Evolutionary conservation across 2,888 invertebrate species (phyloP), one percentile per base, ranked within the genome.

Genomic region (Chrysolina americana): DNA sequence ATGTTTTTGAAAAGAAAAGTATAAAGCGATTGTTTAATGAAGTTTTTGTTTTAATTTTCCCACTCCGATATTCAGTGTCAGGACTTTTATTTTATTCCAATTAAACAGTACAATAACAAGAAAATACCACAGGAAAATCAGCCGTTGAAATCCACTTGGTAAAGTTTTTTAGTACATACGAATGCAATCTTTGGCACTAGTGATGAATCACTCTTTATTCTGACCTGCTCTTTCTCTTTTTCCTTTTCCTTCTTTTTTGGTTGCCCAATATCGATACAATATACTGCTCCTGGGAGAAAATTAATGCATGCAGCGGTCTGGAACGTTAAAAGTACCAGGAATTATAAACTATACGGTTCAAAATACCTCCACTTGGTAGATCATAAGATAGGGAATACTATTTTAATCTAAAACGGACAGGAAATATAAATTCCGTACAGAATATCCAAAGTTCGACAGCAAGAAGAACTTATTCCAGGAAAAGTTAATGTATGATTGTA

Each of bases 241-340:
- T 80, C 87, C 59, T 83, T 81, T 81, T 88, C 89, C 75, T 89
- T 85, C 83, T 90, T 87, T 41, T 89, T 80, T 23, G 88, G 89
- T 28, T 89, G 89, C 48, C 92, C 92, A 73, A 90, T 86, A 83
- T 92, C 92, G 68, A 92, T 84, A 23, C 89, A 87, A 83, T 91
- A 92, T 69, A 92, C 89, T 15, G 89, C 90, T 21, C 90, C 90
- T 3, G 89, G 89, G 70, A 92, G 88, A 78, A 90, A 90, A 79
- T 88, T 87, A 71, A 92, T 88, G 19, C 88, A 86, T 73, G 90
- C 91, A 75, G 90, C 86, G 0, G 91, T 91, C 92, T 93, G 87
- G 19, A 79, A 78, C 70, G 71, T 66, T 68, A 53, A 70, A 65
- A 53, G 15, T 28, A 28, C 5, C 28, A 28, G 28, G 28, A 28